Evolutionary conservation across 2,113 vertebrate genomes (phyloP).

Genomic region (Urocynchramus pylzowi): DNA sequence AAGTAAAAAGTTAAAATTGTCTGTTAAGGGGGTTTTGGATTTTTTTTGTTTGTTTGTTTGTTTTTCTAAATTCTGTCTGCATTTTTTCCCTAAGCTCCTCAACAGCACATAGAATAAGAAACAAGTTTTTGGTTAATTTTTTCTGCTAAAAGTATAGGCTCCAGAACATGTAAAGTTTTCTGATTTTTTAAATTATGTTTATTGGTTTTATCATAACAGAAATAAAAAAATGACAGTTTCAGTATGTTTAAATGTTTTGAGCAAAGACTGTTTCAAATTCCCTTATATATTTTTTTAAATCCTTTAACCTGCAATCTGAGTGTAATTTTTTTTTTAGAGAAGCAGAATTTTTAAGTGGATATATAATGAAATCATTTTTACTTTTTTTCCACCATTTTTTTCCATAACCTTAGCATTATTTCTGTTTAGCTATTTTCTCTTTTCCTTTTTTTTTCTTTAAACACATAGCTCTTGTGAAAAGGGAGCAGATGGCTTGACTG

Average conservation of each 20-base stretch:
- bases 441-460: background rate
- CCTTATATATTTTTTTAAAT: background rate
- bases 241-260: background rate
- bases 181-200: background rate
- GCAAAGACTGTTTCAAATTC: background rate
- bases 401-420: background rate
- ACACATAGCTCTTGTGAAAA: background rate
- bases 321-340: background rate
- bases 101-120: background rate
- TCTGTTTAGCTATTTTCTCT: background rate
- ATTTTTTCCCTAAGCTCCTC: background rate
- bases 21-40: rapidly evolving
- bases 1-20: background rate
- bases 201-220: background rate
- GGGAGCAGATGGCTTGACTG: background rate
- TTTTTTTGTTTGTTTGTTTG: background rate
- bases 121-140: background rate
- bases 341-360: background rate
- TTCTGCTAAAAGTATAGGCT: background rate
- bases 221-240: background rate
- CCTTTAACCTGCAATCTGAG: background rate
- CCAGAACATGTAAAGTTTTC: background rate
- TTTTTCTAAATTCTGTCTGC: background rate
- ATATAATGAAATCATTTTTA: background rate
- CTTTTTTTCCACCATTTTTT: background rate